Percentiles rank a stretch among this genome's conserved stretches.
Evolutionary conservation across 1,140 invertebrate genomes (phyloP).

Genomic region (Procambarus virginalis): DNA sequence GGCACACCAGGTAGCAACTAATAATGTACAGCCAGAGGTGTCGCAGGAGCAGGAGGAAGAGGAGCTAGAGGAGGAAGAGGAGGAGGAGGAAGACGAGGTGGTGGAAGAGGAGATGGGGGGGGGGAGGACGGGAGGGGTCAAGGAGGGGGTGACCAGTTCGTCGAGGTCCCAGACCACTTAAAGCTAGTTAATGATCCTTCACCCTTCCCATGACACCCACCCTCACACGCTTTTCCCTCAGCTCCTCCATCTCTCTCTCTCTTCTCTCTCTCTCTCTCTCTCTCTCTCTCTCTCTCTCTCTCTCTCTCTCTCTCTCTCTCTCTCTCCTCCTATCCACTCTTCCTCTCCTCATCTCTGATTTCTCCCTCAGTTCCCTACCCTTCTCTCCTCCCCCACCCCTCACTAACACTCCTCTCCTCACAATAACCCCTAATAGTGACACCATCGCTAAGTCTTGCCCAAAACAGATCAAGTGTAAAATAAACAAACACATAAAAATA

Average conservation of each 20-base stretch:
- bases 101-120: background rate
- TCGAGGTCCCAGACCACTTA: background rate
- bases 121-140: background rate
- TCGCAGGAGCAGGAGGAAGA: background rate
- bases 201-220: background rate
- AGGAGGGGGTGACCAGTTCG: background rate
- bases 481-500: no score
- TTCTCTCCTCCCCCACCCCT: no score
- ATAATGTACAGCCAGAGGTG: background rate
- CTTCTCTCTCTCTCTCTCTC: slow-evolving; percentile 1
- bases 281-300: background rate
- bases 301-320: background rate
- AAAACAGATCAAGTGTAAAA: no score
- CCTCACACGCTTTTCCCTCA: background rate
- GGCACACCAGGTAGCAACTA: no score
- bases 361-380: no score
- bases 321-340: background rate
- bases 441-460: no score
- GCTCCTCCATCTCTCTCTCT: background rate
- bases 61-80: background rate
- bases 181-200: background rate
- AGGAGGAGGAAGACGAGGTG: background rate
- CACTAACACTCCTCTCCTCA: no score
- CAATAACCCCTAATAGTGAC: no score
- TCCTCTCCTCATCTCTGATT: no score